A percentile compares a stretch with the other conserved stretches of the same genome.
These are phyloP conservation scores for Chrysocyon brachyurus DNA, from an alignment of 2,797 vertebrate species.

Conservation along the genomic window DNA sequence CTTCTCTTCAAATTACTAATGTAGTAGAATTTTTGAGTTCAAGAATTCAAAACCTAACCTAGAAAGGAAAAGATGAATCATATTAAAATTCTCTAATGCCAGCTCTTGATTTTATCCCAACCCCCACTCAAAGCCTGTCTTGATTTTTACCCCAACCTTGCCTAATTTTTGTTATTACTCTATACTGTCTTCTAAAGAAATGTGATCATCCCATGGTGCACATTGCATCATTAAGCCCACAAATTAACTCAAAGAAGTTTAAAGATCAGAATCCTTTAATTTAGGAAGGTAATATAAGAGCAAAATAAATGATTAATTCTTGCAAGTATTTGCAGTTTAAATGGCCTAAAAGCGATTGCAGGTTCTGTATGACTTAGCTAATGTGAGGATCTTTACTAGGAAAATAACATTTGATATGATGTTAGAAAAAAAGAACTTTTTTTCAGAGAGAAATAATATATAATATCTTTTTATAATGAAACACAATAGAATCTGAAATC, in stretches of 20 bases:
- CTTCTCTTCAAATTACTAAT: not conserved
- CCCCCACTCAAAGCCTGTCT: not conserved
- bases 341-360: constrained; percentile 2
- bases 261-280: constrained; percentile 60
- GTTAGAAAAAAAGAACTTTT: not conserved
- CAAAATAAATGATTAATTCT: constrained; percentile 50
- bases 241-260: constrained; percentile 66
- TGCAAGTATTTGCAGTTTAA: not conserved
- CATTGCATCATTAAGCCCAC: not conserved
- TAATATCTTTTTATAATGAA: constrained; percentile 41
- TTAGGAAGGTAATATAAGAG: constrained; percentile 57
- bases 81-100: not conserved
- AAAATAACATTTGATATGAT: constrained; percentile 52
- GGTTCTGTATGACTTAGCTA: not conserved
- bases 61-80: not conserved
- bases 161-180: constrained; percentile 27
- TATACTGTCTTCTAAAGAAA: constrained; percentile 15
- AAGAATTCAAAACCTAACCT: not conserved
- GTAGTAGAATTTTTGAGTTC: not conserved
- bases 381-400: not conserved
- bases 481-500: constrained; percentile 61
- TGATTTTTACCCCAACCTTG: constrained; percentile 37
- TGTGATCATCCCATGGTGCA: not conserved
- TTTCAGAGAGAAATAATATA: not conserved
- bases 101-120: constrained; percentile 1